Percentiles rank a stretch among this genome's conserved stretches.
Evolutionary conservation across 2,797 vertebrate species (phyloP).

Genomic region (Thunnus albacares): DNA sequence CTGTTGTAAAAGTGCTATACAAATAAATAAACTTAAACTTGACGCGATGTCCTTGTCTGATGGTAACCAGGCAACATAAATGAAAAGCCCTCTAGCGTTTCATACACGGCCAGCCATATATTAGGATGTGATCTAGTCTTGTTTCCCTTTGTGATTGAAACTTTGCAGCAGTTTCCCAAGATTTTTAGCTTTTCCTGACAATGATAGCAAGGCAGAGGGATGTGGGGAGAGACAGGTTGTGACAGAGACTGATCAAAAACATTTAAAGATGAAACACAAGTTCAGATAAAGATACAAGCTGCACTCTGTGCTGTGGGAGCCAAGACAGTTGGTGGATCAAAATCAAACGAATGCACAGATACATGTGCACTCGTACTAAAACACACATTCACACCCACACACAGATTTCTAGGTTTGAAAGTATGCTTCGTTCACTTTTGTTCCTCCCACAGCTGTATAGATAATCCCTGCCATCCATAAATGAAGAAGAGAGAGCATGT

Average conservation of each 20-base stretch:
- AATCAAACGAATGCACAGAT: conserved; percentile 32
- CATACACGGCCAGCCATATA: too few relatives aligned
- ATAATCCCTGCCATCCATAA: conserved; percentile 48
- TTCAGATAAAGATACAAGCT: conserved; percentile 27
- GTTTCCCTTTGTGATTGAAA: conserved; percentile 48
- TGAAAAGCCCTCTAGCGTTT: too few relatives aligned
- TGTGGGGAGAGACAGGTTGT: conserved; percentile 29
- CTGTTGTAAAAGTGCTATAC: too few relatives aligned
- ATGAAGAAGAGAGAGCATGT: conserved; percentile 13
- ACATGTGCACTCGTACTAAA: not conserved
- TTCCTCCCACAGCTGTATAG: conserved; percentile 50
- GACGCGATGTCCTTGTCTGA: too few relatives aligned
- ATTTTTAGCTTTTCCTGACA: conserved; percentile 33
- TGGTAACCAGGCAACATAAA: too few relatives aligned
- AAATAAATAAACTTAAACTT: too few relatives aligned
- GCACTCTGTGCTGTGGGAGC: conserved; percentile 15
- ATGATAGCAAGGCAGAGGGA: conserved; percentile 7
- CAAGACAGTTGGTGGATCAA: conserved; percentile 22
- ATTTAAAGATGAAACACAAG: not conserved
- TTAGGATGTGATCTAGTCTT: too few relatives aligned
- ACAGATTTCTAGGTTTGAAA: conserved; percentile 33
- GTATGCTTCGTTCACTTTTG: conserved; percentile 35
- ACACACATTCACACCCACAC: not conserved
- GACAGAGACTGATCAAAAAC: conserved; percentile 23
- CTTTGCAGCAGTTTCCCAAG: conserved; percentile 32